Conservation (phyloP, 2,888 invertebrate species). For the Melipona bicolor region DNA sequence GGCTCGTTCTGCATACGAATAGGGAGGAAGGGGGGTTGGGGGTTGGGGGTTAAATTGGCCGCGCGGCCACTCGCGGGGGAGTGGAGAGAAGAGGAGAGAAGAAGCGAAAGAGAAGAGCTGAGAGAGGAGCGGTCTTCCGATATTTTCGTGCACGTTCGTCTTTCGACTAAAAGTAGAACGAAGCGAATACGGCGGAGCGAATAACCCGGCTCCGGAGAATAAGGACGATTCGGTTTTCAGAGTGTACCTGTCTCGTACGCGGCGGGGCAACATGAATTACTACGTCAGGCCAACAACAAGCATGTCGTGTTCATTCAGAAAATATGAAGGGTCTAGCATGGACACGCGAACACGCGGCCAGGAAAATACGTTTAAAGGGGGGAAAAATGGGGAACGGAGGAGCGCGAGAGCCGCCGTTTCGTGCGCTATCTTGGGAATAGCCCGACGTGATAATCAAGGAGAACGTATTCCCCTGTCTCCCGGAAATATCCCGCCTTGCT, state of each 20-base stretch:
- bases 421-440: not conserved
- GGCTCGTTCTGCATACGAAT: conserved; percentile 46
- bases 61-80: not conserved
- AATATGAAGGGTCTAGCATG: conserved; percentile 55
- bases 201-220: not conserved
- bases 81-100: not conserved
- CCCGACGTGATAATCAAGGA: conserved; percentile 9
- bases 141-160: conserved; percentile 21
- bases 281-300: conserved; percentile 32
- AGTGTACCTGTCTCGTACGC: conserved; percentile 16
- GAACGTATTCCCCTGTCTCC: not conserved
- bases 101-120: too few relatives aligned
- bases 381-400: conserved; percentile 24
- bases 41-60: conserved; percentile 14
- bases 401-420: not conserved
- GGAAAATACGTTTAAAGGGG: conserved; percentile 30
- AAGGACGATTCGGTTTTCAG: conserved; percentile 29
- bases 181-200: not conserved
- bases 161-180: conserved; percentile 12
- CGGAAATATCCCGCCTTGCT: not conserved
- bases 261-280: conserved; percentile 43
- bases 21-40: not conserved
- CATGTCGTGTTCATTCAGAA: conserved; percentile 54
- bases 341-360: conserved; percentile 48
- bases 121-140: not conserved